phyloP scores from a whole-genome alignment of 2,888 invertebrate species.

The Pollenia labialis region DNA sequence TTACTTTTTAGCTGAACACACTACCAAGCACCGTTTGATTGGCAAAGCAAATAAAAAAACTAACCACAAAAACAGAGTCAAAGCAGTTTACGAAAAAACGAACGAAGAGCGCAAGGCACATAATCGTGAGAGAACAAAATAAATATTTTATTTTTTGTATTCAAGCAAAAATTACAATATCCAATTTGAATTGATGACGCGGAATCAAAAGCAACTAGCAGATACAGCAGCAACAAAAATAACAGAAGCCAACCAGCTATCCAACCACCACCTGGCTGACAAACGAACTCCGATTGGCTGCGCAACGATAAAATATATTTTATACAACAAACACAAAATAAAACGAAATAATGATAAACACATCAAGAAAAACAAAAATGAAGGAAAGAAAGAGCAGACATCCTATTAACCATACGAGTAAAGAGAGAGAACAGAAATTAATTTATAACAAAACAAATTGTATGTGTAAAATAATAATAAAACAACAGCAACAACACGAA shows the following conservation, averaged over 20 bases:
- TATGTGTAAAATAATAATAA: conserved; percentile 8
- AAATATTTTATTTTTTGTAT: conserved; percentile 12
- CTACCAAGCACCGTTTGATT: conserved; percentile 20
- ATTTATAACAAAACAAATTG: conserved; percentile 45
- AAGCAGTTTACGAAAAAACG: conserved; percentile 28
- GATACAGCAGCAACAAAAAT: conserved; percentile 42
- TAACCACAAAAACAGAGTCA: conserved; percentile 12
- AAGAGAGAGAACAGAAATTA: conserved; percentile 44
- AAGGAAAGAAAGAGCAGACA: conserved; percentile 20
- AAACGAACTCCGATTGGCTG: conserved; percentile 79
- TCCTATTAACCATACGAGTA: conserved; percentile 13
- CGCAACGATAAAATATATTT: conserved; percentile 70
- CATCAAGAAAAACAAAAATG: conserved; percentile 24
- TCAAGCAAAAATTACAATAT: conserved; percentile 77
- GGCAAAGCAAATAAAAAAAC: conserved; percentile 15
- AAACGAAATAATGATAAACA: conserved; percentile 44
- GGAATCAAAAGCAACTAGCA: conserved; percentile 55
- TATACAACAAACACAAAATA: conserved; percentile 55
- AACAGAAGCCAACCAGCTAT: conserved; percentile 67
- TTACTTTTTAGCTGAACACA: not conserved
- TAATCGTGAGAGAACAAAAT: conserved; percentile 44
- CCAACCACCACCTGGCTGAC: conserved; percentile 78
- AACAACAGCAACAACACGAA: conserved; percentile 19
- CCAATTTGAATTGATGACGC: conserved; percentile 63
- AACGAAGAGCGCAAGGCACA: conserved; percentile 26